phyloP scores from a whole-genome alignment of 2,113 vertebrate genomes.

The Seriola quinqueradiata region DNA sequence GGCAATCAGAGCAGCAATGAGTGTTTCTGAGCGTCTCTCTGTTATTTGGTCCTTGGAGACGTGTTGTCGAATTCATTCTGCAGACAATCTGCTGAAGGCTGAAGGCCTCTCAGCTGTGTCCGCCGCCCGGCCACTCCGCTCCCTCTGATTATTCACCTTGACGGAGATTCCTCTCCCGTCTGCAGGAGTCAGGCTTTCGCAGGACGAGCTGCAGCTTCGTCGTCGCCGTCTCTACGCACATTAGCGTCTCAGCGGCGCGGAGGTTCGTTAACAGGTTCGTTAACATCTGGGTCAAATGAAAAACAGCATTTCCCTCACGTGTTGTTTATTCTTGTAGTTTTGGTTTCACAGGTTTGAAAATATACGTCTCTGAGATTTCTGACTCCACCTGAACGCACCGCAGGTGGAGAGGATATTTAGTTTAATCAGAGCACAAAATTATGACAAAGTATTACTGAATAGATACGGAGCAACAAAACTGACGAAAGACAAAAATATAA shows the following conservation, averaged over 20 bases:
- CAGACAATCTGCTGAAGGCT: slow-evolving; percentile 62
- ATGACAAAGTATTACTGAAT: too few relatives aligned
- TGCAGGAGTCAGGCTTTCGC: slow-evolving; percentile 17
- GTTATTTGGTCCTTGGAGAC: slow-evolving; percentile 69
- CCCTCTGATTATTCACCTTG: slow-evolving; percentile 56
- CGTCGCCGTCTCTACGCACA: neutral
- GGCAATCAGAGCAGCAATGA: slow-evolving; percentile 75
- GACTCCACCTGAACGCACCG: too few relatives aligned
- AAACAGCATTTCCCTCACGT: neutral
- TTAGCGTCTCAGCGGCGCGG: neutral
- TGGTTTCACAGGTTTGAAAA: neutral
- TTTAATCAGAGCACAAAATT: too few relatives aligned
- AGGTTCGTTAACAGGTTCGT: neutral
- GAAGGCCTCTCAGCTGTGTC: slow-evolving; percentile 63
- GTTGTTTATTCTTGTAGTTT: neutral
- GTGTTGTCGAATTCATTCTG: slow-evolving; percentile 58
- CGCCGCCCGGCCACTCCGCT: slow-evolving; percentile 35
- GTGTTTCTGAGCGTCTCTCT: slow-evolving; percentile 68
- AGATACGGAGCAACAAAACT: too few relatives aligned
- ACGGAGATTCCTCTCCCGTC: slow-evolving; percentile 26
- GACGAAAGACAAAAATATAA: too few relatives aligned
- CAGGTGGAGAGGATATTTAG: too few relatives aligned
- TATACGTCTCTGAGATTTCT: neutral
- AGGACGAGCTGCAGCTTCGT: neutral
- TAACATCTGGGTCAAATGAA: neutral